Evolutionary conservation across 2,113 vertebrate species (phyloP).

Genomic region (Ictalurus punctatus): DNA sequence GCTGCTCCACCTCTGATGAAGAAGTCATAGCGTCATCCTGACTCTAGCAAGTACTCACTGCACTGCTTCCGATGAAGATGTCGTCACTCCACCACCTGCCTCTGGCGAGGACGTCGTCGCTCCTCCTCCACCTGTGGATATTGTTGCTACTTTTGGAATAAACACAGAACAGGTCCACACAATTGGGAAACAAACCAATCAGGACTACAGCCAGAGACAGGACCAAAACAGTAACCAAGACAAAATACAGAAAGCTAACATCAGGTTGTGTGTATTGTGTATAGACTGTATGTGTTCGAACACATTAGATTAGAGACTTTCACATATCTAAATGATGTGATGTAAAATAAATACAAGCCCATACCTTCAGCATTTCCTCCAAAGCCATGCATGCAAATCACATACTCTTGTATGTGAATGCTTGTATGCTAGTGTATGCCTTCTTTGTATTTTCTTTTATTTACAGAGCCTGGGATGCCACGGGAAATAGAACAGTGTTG

Average conservation of each 20-base stretch:
- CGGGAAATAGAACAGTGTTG: too few relatives aligned
- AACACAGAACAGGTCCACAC: not conserved
- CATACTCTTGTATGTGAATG: too few relatives aligned
- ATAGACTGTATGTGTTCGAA: not conserved
- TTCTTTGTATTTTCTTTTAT: too few relatives aligned
- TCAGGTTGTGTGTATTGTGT: not conserved
- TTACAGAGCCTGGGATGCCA: too few relatives aligned
- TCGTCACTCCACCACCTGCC: not conserved
- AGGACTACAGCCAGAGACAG: not conserved
- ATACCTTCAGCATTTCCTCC: not conserved
- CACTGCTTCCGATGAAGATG: not conserved
- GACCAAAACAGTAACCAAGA: not conserved
- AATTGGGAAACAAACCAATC: not conserved
- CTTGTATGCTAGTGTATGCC: too few relatives aligned
- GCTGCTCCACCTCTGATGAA: not conserved
- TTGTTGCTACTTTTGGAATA: not conserved
- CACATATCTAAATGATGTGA: not conserved
- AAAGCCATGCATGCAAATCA: too few relatives aligned
- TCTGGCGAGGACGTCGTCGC: not conserved
- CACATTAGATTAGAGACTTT: not conserved
- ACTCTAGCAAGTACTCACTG: not conserved
- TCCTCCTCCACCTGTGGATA: not conserved
- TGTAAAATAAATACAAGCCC: not conserved
- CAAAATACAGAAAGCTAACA: not conserved
- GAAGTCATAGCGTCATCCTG: not conserved